These are phyloP conservation scores for Erpetoichthys calabaricus DNA, from an alignment of 2,797 vertebrate species.

Conservation along the genomic window DNA sequence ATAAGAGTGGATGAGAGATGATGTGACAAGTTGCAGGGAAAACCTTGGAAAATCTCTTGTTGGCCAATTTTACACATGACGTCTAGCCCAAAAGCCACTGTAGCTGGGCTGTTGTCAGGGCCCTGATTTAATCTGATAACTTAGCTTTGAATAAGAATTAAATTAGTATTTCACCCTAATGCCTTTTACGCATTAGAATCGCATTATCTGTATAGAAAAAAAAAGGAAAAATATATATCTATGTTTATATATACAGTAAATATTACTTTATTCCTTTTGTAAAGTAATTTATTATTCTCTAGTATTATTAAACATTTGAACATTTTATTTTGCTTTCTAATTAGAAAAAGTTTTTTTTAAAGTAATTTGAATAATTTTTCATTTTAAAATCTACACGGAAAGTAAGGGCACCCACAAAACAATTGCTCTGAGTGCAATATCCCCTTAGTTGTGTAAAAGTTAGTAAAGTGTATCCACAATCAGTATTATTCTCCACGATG, in stretches of 20 bases:
- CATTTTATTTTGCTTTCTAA: neutral
- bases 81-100: constrained; percentile 70
- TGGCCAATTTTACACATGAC: constrained; percentile 98
- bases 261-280: neutral
- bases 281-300: neutral
- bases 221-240: neutral
- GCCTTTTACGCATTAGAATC: no score
- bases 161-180: constrained; percentile 74
- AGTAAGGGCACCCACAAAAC: no score
- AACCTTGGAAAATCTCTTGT: constrained; percentile 88
- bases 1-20: constrained; percentile 66
- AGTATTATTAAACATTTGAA: neutral
- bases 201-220: no score
- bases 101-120: constrained; percentile 75
- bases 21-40: constrained; percentile 84
- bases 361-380: neutral
- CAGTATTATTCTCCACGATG: neutral
- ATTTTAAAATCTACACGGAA: neutral
- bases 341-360: constrained; percentile 1
- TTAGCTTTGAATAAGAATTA: constrained; percentile 95
- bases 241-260: neutral
- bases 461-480: neutral
- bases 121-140: constrained; percentile 95
- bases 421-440: no score
- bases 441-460: neutral